Evolutionary conservation across 2,113 vertebrate species (phyloP), one percentile per base, ranked within the genome.

Genomic region (Calidris pugnax): DNA sequence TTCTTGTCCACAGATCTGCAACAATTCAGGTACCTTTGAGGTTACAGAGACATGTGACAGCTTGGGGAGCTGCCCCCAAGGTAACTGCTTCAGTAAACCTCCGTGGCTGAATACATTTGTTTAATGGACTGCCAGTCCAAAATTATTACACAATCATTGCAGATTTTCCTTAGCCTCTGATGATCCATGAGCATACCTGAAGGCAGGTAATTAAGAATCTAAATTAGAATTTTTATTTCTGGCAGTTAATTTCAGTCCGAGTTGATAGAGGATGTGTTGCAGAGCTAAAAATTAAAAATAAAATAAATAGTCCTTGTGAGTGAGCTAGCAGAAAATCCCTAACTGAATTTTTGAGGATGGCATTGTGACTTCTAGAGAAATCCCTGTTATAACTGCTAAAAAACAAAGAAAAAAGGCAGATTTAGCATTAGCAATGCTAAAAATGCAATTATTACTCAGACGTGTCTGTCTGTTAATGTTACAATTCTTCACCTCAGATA

Each of bases 161-260:
- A 69, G 76, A 33, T 77, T 85, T 94, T 78, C 73, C 62, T 74
- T 37, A 77, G 82, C 76, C 82, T 55, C 9, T 16, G 35, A 83
- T 87, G 90, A 93, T 86, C 90, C 82, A 64, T 5, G 41, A 64
- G 78, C 41, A 28, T 24, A 95, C 93, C 94, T 95, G 88, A 95
- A 86, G 78, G 88, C 88, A 95, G 86, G 79, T 92, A 97, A 97
- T 97, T 95, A 96, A 88, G 57, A 73, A 53, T 63, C 53, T 86
- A 91, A 96, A 96, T 94, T 75, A 76, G 81, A 86, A 81, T 79
- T 95, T 93, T 96, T 92, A 84, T 91, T 96, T 85, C 94, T 71
- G 41, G 88, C 63, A 69, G 90, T 87, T 87, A 85, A 93, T 91
- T 89, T 89, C 37, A 47, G 67, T 45, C 64, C 0, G 0, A 75